Conservation (phyloP, 2,797 vertebrate genomes). For the Pseudochirops corinnae region DNA sequence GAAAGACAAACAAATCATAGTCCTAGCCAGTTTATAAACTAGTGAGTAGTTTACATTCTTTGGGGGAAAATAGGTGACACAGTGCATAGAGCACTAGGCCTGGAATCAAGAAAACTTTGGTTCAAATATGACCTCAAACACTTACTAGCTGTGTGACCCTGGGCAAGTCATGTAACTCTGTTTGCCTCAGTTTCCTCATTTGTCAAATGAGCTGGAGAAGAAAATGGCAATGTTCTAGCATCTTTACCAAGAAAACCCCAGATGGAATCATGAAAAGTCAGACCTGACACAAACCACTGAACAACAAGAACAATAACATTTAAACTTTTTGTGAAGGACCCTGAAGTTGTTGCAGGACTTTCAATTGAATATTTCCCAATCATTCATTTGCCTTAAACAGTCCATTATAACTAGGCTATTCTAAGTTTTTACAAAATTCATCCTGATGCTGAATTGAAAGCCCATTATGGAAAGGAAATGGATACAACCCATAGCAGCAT, state of each 20-base stretch:
- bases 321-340: background rate
- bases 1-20: background rate
- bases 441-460: background rate
- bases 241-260: too few relatives aligned
- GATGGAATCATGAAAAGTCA: too few relatives aligned
- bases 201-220: too few relatives aligned
- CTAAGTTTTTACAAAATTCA: background rate
- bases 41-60: background rate
- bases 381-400: background rate
- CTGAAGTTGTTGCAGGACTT: background rate
- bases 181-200: too few relatives aligned
- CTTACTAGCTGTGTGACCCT: too few relatives aligned
- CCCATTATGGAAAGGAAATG: background rate
- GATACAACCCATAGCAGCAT: background rate
- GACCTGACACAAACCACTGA: too few relatives aligned
- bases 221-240: too few relatives aligned
- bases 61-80: background rate
- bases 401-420: background rate
- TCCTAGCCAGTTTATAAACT: background rate
- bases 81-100: too few relatives aligned
- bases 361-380: background rate
- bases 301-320: too few relatives aligned
- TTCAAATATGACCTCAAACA: too few relatives aligned
- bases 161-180: too few relatives aligned
- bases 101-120: too few relatives aligned